Base-by-base conservation (phyloP, 2,113 vertebrate species). In the Ceuthmochares aereus region DNA sequence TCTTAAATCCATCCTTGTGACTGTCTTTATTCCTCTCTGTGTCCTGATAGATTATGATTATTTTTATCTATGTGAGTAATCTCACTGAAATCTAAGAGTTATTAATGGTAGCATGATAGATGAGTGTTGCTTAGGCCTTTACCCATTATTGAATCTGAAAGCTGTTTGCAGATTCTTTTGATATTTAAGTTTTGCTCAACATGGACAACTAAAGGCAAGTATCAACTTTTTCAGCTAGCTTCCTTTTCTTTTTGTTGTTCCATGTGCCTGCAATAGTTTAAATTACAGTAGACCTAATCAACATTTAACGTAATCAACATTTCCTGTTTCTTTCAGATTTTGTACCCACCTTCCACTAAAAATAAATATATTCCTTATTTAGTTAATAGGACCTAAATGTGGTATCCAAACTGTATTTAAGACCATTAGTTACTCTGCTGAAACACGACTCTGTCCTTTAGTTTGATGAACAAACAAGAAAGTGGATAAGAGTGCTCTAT, bases 1-100 rank as follows among this genome's bases (percentile, higher is more conserved):
- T 83, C 92, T 94, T 96, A 96, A 97, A 93, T 93, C 96, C 95
- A 91, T 87, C 85, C 96, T 96, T 96, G 96, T 96, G 95, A 94
- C 86, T 80, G 89, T 86, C 85, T 96, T 79, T 94, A 75, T 96
- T 92, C 89, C 96, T 90, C 92, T 86, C 27, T 60, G 64, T 89
- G 92, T 96, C 92, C 83, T 90, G 90, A 84, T 54, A 77, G 80
- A 90, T 95, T 84, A 94, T 89, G 77, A 64, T 94, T 96, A 86
- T 90, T 94, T 96, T 92, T 94, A 73, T 87, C 54, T 68, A 90
- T 43, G 56, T 4, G 10, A 89, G 79, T 95, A 94, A 92, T 96
- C 86, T 89, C 73, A 75, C 34, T 82, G 93, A 90, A 96, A 95
- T 90, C 80, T 78, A 54, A 12, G 34, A 51, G 79, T 90, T 88